Percentiles rank a stretch among this genome's conserved stretches.
These are phyloP conservation scores for Cephonodes hylas DNA, from an alignment of 2,888 invertebrate genomes.

Conservation along the genomic window DNA sequence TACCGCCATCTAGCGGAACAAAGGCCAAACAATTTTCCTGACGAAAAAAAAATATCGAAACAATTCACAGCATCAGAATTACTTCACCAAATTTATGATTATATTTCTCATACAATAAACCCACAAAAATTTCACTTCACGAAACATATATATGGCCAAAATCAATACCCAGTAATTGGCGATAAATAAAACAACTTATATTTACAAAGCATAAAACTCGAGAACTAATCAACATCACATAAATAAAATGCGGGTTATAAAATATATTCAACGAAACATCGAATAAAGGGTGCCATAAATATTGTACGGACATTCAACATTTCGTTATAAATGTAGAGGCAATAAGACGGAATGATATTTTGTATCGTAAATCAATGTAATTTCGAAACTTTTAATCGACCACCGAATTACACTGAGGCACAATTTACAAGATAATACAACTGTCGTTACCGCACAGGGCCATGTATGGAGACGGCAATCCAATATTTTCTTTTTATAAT, in stretches of 20 bases:
- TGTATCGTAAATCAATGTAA: conserved; percentile 39
- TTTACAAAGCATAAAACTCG: background rate
- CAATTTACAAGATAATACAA: conserved; percentile 34
- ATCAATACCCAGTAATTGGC: background rate
- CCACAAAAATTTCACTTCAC: background rate
- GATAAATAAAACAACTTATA: background rate
- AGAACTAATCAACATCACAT: conserved; percentile 10
- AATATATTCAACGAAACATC: conserved; percentile 11
- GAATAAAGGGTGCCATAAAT: conserved; percentile 12
- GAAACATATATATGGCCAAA: background rate
- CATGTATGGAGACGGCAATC: conserved; percentile 23
- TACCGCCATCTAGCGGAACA: background rate
- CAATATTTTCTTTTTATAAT: background rate
- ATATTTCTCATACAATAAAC: background rate
- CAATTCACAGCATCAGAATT: background rate
- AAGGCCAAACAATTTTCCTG: background rate
- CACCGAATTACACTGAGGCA: conserved; percentile 52
- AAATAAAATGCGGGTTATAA: conserved; percentile 11
- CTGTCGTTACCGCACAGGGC: conserved; percentile 20
- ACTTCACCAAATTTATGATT: no score
- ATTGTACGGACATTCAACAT: conserved; percentile 10
- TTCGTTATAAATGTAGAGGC: conserved; percentile 12
- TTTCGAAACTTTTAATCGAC: conserved; percentile 46
- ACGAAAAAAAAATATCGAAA: background rate
- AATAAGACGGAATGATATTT: conserved; percentile 24